A percentile compares a stretch with the other conserved stretches of the same genome.
Evolutionary conservation across 2,113 vertebrate species (phyloP).

Genomic region (Strix uralensis): DNA sequence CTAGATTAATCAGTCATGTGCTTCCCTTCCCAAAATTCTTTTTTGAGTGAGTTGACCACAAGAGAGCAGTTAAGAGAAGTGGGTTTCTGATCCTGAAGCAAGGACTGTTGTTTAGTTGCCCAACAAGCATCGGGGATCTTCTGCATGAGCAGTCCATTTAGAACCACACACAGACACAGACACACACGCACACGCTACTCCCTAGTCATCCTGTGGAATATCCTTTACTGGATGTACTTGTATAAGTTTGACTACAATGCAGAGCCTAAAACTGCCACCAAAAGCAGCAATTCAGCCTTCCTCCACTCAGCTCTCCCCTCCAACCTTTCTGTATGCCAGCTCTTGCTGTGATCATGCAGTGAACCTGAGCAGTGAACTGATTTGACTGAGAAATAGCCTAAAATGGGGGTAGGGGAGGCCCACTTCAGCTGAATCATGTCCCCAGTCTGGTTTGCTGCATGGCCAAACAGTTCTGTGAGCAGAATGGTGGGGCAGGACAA

Average conservation of each 20-base stretch:
- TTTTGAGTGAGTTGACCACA: not conserved
- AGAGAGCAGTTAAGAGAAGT: slow-evolving; percentile 1
- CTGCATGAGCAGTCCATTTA: not conserved
- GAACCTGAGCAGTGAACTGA: slow-evolving; percentile 6
- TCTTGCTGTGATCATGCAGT: slow-evolving; percentile 43
- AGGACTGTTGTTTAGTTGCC: not conserved
- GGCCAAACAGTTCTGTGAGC: slow-evolving; percentile 51
- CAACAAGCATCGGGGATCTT: not conserved
- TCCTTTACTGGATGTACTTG: not conserved
- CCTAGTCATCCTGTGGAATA: not conserved
- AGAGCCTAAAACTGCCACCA: slow-evolving; percentile 19
- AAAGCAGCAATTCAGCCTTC: slow-evolving; percentile 36
- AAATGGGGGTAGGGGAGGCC: not conserved
- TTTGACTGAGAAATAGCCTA: not conserved
- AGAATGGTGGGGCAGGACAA: slow-evolving; percentile 22
- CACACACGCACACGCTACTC: not conserved
- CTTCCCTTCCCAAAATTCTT: slow-evolving; percentile 19
- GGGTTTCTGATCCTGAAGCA: slow-evolving; percentile 17
- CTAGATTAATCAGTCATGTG: not conserved
- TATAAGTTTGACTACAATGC: not conserved
- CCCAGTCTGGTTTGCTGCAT: slow-evolving; percentile 45
- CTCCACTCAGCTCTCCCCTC: slow-evolving; percentile 45
- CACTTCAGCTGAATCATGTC: not conserved
- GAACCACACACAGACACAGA: not conserved
- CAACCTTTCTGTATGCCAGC: slow-evolving; percentile 52